Conservation (phyloP, 2,797 vertebrate genomes). For the Eospalax fontanierii region DNA sequence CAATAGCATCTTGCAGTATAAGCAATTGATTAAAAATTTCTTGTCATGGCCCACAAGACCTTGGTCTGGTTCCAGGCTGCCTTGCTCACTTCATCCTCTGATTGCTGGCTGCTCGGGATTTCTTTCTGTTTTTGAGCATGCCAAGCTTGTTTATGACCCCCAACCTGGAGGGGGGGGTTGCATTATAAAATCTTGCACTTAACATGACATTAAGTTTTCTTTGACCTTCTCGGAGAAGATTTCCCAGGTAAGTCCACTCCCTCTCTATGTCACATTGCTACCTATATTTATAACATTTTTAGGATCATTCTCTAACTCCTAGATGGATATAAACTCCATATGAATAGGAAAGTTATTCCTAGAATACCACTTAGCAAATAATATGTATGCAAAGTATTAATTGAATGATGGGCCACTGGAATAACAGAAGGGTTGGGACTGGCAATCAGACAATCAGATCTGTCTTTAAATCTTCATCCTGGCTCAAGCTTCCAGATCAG, state of each 20-base stretch:
- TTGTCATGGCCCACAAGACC: neutral
- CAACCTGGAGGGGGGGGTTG: too few species aligned
- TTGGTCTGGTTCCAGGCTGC: neutral
- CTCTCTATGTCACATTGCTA: slow-evolving; percentile 25
- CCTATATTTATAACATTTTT: neutral
- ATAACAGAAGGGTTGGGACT: neutral
- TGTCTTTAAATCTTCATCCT: neutral
- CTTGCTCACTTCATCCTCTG: neutral
- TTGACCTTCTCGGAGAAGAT: neutral
- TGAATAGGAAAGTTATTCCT: neutral
- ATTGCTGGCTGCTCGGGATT: neutral
- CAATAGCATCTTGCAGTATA: neutral
- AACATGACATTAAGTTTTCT: neutral
- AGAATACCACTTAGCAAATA: neutral
- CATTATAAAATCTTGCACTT: neutral
- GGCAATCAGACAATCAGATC: neutral
- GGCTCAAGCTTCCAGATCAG: neutral
- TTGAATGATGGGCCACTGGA: neutral
- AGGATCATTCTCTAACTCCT: slow-evolving; percentile 21
- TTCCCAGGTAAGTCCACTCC: neutral
- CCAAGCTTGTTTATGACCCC: neutral
- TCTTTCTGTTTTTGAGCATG: neutral
- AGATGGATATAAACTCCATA: neutral
- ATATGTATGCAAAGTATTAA: neutral
- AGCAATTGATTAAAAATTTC: neutral